These are phyloP conservation scores for Cyclura pinguis DNA, from an alignment of 2,797 vertebrate genomes.

Conservation along the genomic window DNA sequence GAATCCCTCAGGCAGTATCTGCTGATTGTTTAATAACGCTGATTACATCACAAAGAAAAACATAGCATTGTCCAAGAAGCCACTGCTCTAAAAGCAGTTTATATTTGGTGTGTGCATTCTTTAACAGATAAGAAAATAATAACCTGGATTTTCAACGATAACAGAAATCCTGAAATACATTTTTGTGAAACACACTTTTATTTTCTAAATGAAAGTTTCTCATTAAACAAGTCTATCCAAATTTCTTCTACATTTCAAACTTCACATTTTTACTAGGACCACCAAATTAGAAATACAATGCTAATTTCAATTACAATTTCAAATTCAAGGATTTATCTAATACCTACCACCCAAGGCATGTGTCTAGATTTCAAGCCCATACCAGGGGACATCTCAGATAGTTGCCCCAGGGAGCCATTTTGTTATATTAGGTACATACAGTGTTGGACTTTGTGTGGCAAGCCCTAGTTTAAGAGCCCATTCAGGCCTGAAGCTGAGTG, in stretches of 20 bases:
- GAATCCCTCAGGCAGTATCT: conserved; percentile 83
- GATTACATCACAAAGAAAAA: conserved; percentile 83
- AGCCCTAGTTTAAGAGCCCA: not conserved
- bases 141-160: conserved; percentile 51
- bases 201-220: not conserved
- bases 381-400: not conserved
- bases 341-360: not conserved
- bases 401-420: not conserved
- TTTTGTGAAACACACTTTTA: not conserved
- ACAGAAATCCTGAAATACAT: conserved; percentile 23
- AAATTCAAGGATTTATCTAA: not conserved
- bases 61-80: conserved; percentile 77
- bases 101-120: conserved; percentile 74
- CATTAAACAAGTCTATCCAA: not conserved
- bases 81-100: conserved; percentile 67
- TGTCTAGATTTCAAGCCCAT: not conserved
- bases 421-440: not conserved
- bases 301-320: too few relatives aligned
- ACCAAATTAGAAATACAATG: not conserved
- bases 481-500: not conserved
- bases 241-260: not conserved
- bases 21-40: conserved; percentile 79
- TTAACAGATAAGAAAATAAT: conserved; percentile 62
- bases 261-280: not conserved
- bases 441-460: not conserved